A percentile compares a stretch with the other conserved stretches of the same genome.
Evolutionary conservation across 2,888 invertebrate species (phyloP).

Genomic region (Digitonthophagus gazella): DNA sequence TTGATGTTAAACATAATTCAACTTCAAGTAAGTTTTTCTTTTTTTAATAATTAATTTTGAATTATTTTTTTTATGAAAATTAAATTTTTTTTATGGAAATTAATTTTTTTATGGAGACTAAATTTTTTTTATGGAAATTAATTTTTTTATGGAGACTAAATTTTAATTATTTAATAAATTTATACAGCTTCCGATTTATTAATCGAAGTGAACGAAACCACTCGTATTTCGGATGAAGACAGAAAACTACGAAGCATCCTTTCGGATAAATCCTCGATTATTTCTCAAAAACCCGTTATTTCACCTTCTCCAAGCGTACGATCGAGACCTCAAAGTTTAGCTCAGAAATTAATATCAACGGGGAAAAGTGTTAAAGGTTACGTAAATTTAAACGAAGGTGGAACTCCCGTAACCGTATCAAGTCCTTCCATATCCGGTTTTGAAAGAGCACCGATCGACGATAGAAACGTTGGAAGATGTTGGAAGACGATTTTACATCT

Average conservation of each 20-base stretch:
- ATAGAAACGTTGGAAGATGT: constrained; percentile 64
- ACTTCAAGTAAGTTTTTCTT: constrained; percentile 58
- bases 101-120: too few relatives aligned
- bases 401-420: constrained; percentile 67
- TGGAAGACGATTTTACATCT: constrained; percentile 94
- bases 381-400: constrained; percentile 75
- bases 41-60: too few relatives aligned
- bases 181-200: constrained; percentile 62
- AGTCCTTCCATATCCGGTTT: constrained; percentile 61
- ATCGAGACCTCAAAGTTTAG: constrained; percentile 80
- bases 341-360: constrained; percentile 81
- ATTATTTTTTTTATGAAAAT: too few relatives aligned
- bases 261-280: constrained; percentile 47
- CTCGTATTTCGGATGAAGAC: constrained; percentile 45
- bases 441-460: constrained; percentile 54
- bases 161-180: constrained; percentile 11
- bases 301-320: constrained; percentile 58
- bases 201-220: constrained; percentile 17
- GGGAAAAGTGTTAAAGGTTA: constrained; percentile 84
- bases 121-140: too few relatives aligned
- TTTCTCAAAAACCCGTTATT: constrained; percentile 49
- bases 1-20: constrained; percentile 60
- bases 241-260: constrained; percentile 52
- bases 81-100: too few relatives aligned
- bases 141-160: too few relatives aligned